phyloP scores from a whole-genome alignment of 2,797 vertebrate species.

The Hypotaenidia philippensis region DNA sequence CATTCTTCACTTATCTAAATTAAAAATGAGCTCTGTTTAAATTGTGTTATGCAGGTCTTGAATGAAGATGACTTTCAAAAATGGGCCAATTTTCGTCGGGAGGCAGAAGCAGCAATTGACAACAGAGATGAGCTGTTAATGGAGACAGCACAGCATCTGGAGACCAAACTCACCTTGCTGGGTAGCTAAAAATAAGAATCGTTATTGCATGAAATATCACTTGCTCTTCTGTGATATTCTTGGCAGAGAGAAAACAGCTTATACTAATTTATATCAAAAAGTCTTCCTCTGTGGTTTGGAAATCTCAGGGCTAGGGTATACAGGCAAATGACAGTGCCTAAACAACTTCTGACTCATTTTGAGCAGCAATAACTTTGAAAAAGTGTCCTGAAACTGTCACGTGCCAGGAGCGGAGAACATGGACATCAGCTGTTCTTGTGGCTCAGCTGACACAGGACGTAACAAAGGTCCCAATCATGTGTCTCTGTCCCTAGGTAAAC shows the following conservation, averaged over 20 bases:
- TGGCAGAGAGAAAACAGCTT: slow-evolving; percentile 19
- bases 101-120: slow-evolving; percentile 88
- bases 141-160: slow-evolving; percentile 87
- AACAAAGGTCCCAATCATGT: not conserved
- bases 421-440: not conserved
- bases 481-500: not conserved
- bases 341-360: not conserved
- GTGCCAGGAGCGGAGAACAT: not conserved
- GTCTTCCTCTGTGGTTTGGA: not conserved
- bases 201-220: not conserved
- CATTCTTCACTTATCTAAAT: not conserved
- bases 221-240: slow-evolving; percentile 10
- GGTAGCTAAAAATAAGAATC: slow-evolving; percentile 82
- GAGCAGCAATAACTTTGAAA: not conserved
- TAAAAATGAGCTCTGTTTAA: slow-evolving; percentile 3
- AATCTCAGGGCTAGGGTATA: not conserved
- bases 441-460: not conserved
- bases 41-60: slow-evolving; percentile 82
- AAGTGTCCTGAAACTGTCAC: not conserved
- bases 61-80: slow-evolving; percentile 84
- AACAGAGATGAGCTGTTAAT: slow-evolving; percentile 89
- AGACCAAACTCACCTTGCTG: slow-evolving; percentile 90
- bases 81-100: slow-evolving; percentile 87
- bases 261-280: slow-evolving; percentile 33
- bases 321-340: not conserved